A percentile compares a stretch with the other conserved stretches of the same genome.
Evolutionary conservation across 1,140 invertebrate species (phyloP).

Genomic region (Drosophila pruinosa): DNA sequence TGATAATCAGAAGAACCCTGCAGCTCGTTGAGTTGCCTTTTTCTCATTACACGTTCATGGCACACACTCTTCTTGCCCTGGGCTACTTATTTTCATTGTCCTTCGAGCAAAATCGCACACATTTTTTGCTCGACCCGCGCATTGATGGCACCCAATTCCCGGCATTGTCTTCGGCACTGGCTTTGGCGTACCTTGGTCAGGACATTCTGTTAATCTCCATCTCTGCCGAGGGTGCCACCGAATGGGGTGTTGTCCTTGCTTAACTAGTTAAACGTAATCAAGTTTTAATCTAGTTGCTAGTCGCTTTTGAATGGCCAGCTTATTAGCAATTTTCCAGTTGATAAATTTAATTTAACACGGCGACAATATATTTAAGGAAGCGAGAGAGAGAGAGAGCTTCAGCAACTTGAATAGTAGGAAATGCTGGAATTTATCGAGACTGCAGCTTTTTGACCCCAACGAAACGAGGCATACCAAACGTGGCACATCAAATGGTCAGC

Average conservation of each 20-base stretch:
- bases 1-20: conserved; percentile 22
- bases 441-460: conserved; percentile 37
- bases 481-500: conserved; percentile 66
- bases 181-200: neutral
- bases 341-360: conserved; percentile 59
- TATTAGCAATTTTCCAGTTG: conserved; percentile 70
- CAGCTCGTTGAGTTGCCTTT: conserved; percentile 55
- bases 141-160: conserved; percentile 59
- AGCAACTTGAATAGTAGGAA: conserved; percentile 1
- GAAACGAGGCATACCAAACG: conserved; percentile 56
- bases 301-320: conserved; percentile 46
- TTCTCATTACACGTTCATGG: conserved; percentile 76
- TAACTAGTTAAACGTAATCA: conserved; percentile 51
- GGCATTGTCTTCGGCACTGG: neutral
- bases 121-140: conserved; percentile 48
- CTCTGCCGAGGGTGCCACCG: neutral
- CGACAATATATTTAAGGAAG: neutral
- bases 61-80: neutral
- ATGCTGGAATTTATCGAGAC: conserved; percentile 29
- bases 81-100: conserved; percentile 57
- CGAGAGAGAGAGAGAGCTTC: neutral
- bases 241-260: conserved; percentile 12
- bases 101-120: conserved; percentile 60
- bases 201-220: conserved; percentile 46
- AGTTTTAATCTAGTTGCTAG: conserved; percentile 27